phyloP scores from a whole-genome alignment of 1,140 invertebrate species.

The Ericerus pela region DNA sequence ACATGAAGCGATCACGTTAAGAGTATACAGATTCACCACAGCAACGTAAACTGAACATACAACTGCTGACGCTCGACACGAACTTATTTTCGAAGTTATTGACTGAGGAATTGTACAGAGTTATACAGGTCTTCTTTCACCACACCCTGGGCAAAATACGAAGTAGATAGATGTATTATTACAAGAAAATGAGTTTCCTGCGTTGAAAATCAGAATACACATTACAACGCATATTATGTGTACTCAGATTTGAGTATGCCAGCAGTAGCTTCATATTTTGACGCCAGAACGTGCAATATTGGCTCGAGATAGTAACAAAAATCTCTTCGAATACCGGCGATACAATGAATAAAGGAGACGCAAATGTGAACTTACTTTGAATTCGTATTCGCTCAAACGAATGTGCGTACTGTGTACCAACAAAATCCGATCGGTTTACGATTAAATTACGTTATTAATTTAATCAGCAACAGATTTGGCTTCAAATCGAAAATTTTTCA shows the following conservation, averaged over 20 bases:
- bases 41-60: no score
- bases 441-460: background rate
- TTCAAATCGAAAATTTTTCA: background rate
- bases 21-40: no score
- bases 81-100: no score
- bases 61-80: no score
- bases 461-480: conserved; percentile 3
- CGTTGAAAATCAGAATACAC: no score
- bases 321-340: background rate
- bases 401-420: background rate
- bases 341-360: background rate
- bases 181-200: no score
- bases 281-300: background rate
- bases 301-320: background rate
- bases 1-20: no score
- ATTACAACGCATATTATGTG: background rate
- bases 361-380: background rate
- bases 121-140: no score
- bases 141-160: no score
- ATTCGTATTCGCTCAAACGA: background rate
- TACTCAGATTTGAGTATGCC: background rate
- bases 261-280: background rate
- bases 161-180: no score
- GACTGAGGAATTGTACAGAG: no score
- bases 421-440: background rate